Evolutionary conservation across 2,113 vertebrate genomes (phyloP).

Genomic region (Amphilophus citrinellus): DNA sequence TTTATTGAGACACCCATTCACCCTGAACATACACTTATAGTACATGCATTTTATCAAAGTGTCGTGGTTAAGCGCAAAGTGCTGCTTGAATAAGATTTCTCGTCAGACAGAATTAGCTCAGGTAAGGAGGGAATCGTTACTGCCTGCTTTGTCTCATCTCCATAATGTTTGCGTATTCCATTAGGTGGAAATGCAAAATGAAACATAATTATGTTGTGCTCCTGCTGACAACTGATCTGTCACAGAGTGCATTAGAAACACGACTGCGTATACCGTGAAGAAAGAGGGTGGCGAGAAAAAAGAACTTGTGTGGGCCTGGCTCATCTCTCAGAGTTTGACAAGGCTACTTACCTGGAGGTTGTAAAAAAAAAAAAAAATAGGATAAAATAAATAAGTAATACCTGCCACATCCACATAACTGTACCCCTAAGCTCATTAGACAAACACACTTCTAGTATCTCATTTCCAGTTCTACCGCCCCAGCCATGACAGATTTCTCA

Average conservation of each 20-base stretch:
- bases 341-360: slow-evolving; percentile 64
- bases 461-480: slow-evolving; percentile 27
- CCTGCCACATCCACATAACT: slow-evolving; percentile 39
- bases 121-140: slow-evolving; percentile 58
- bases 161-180: slow-evolving; percentile 67
- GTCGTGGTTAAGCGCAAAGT: slow-evolving; percentile 28
- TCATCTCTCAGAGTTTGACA: slow-evolving; percentile 73
- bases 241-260: slow-evolving; percentile 59
- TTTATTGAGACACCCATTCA: slow-evolving; percentile 19
- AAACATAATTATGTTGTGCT: slow-evolving; percentile 76
- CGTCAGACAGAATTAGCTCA: slow-evolving; percentile 64
- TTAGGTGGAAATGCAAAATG: slow-evolving; percentile 70
- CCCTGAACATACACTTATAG: slow-evolving; percentile 20
- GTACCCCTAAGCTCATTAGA: slow-evolving; percentile 69
- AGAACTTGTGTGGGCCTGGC: slow-evolving; percentile 58
- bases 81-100: slow-evolving; percentile 36
- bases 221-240: slow-evolving; percentile 73
- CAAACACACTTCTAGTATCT: slow-evolving; percentile 52
- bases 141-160: slow-evolving; percentile 65
- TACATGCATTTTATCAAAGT: slow-evolving; percentile 39
- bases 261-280: slow-evolving; percentile 25
- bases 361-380: slow-evolving; percentile 40
- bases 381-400: slow-evolving; percentile 46
- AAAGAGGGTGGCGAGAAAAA: slow-evolving; percentile 10
- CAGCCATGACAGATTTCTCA: slow-evolving; percentile 56